phyloP scores from a whole-genome alignment of 1,140 invertebrate genomes.

The Megalonaias nervosa region DNA sequence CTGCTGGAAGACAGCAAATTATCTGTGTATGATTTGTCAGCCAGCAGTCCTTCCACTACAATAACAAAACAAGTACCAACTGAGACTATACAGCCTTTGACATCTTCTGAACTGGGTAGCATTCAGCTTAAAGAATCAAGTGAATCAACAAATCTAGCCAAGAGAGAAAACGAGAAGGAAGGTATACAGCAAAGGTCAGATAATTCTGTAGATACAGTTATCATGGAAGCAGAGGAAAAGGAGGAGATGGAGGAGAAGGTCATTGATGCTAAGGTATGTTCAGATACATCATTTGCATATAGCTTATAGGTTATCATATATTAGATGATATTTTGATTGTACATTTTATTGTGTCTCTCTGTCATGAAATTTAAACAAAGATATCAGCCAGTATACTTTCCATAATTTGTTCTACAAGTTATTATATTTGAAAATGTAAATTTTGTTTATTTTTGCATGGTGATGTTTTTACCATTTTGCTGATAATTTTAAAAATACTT shows the following conservation, averaged over 20 bases:
- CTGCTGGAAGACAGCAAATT: constrained; percentile 30
- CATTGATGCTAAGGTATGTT: constrained; percentile 14
- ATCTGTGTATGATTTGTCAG: constrained; percentile 35
- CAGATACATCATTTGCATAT: not conserved
- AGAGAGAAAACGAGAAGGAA: not conserved
- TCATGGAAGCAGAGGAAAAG: constrained; percentile 8
- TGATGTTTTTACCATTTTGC: too few species aligned
- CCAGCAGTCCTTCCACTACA: constrained; percentile 40
- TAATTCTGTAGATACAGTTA: not conserved
- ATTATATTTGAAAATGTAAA: too few species aligned
- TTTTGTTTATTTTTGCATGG: too few species aligned
- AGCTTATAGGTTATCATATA: not conserved
- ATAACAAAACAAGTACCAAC: constrained; percentile 5
- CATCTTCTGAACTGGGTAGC: not conserved
- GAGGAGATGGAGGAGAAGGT: constrained; percentile 35
- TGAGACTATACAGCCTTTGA: not conserved
- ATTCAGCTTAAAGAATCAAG: not conserved
- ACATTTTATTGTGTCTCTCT: not conserved
- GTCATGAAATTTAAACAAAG: not conserved
- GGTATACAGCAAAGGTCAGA: not conserved
- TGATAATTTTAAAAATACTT: too few species aligned
- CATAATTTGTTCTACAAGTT: too few species aligned
- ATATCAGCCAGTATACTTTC: not conserved
- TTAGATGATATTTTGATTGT: not conserved
- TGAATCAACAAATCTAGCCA: not conserved